A percentile compares a stretch with the other conserved stretches of the same genome.
Conservation (phyloP, 2,797 vertebrate species). For the Girardinus metallicus region DNA sequence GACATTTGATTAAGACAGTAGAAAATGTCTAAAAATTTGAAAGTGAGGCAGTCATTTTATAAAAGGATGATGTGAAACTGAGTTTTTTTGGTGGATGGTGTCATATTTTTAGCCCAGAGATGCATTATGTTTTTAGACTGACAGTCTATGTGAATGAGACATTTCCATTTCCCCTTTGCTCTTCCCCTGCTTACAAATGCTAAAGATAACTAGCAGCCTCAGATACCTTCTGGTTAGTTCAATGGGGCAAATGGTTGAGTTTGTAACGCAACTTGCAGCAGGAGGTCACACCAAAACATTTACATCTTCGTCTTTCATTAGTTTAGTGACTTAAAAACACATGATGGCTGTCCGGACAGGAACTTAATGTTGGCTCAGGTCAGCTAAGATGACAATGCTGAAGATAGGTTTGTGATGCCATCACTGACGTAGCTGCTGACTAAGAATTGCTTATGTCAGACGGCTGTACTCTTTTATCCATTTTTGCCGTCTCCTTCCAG, state of each 20-base stretch:
- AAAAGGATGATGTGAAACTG: background rate
- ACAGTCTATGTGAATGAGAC: constrained; percentile 1
- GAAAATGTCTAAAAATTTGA: background rate
- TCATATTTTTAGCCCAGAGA: background rate
- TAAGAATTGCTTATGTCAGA: constrained; percentile 47
- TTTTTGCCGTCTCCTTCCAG: constrained; percentile 35
- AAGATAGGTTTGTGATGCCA: constrained; percentile 37
- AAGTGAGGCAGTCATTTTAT: background rate
- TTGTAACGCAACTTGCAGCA: background rate
- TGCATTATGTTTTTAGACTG: background rate
- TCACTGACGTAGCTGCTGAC: constrained; percentile 53
- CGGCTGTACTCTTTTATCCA: constrained; percentile 32
- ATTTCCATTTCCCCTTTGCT: background rate
- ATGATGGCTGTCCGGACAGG: constrained; percentile 20
- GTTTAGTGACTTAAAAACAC: background rate
- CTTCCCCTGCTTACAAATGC: constrained; percentile 30
- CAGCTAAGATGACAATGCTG: constrained; percentile 33
- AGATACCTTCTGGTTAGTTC: background rate
- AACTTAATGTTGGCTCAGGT: constrained; percentile 41
- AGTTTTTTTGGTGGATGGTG: background rate
- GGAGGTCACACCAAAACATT: constrained; percentile 56
- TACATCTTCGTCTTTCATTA: constrained; percentile 53
- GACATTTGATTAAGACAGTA: background rate
- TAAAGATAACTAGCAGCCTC: constrained; percentile 32
- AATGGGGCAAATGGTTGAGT: background rate